Percentiles rank a stretch among this genome's conserved stretches.
These are phyloP conservation scores for Alouatta palliata DNA, from an alignment of 2,113 vertebrate species.

Conservation along the genomic window DNA sequence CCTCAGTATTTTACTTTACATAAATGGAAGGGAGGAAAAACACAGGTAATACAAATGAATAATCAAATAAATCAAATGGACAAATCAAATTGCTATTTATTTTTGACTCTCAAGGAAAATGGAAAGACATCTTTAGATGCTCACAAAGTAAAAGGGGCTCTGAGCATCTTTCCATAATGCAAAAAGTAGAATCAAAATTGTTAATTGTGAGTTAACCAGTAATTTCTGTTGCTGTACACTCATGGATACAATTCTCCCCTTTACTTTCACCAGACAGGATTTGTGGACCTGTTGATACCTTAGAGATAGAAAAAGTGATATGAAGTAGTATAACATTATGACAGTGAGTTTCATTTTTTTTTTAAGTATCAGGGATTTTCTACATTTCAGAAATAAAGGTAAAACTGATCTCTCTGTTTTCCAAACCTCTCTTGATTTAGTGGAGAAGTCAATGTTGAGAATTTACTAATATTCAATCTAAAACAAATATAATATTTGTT, in stretches of 20 bases:
- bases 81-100: background rate
- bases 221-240: background rate
- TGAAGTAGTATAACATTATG: background rate
- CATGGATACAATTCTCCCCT: background rate
- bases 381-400: background rate
- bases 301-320: background rate
- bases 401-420: background rate
- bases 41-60: background rate
- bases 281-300: background rate
- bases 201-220: background rate
- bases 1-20: background rate
- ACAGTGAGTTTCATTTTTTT: background rate
- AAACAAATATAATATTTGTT: background rate
- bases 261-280: background rate
- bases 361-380: background rate
- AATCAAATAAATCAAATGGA: background rate
- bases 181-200: background rate
- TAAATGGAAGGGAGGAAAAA: background rate
- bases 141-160: background rate
- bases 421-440: background rate
- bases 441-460: background rate
- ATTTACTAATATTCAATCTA: background rate
- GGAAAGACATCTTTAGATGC: background rate
- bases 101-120: constrained; percentile 24
- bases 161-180: background rate